phyloP scores from a whole-genome alignment of 2,888 invertebrate species.

The Sinodicranocentrus sp. region DNA sequence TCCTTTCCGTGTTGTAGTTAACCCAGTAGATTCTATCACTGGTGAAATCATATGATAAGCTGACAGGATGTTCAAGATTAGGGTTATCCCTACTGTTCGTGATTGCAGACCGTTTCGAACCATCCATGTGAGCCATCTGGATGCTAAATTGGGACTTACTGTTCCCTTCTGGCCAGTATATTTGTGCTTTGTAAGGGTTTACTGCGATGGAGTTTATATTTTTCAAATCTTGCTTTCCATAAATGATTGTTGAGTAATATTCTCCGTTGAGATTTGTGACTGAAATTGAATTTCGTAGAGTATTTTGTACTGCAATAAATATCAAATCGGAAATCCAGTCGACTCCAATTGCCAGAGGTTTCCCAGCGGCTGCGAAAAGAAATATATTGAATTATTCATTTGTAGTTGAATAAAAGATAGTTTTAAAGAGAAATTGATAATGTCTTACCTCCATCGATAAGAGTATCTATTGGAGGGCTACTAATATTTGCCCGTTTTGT shows the following conservation, averaged over 20 bases:
- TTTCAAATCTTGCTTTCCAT: slow-evolving; percentile 74
- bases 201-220: slow-evolving; percentile 84
- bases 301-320: slow-evolving; percentile 84
- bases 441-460: slow-evolving; percentile 85
- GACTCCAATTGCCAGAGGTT: slow-evolving; percentile 86
- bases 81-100: slow-evolving; percentile 77
- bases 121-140: slow-evolving; percentile 84
- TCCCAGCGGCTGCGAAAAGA: slow-evolving; percentile 79
- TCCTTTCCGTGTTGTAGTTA: slow-evolving; percentile 79
- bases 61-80: slow-evolving; percentile 77
- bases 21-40: slow-evolving; percentile 85
- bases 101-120: slow-evolving; percentile 79
- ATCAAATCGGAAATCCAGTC: slow-evolving; percentile 90
- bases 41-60: slow-evolving; percentile 76
- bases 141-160: slow-evolving; percentile 78
- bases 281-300: slow-evolving; percentile 81
- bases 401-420: slow-evolving; percentile 3
- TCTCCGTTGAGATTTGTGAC: slow-evolving; percentile 87
- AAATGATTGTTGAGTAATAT: slow-evolving; percentile 80
- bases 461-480: slow-evolving; percentile 84
- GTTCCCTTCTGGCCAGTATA: slow-evolving; percentile 82
- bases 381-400: no score
- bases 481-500: slow-evolving; percentile 85
- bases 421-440: background rate
- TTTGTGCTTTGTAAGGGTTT: slow-evolving; percentile 83